phyloP scores from a whole-genome alignment of 2,797 vertebrate genomes.

The Lycodopsis pacificus region DNA sequence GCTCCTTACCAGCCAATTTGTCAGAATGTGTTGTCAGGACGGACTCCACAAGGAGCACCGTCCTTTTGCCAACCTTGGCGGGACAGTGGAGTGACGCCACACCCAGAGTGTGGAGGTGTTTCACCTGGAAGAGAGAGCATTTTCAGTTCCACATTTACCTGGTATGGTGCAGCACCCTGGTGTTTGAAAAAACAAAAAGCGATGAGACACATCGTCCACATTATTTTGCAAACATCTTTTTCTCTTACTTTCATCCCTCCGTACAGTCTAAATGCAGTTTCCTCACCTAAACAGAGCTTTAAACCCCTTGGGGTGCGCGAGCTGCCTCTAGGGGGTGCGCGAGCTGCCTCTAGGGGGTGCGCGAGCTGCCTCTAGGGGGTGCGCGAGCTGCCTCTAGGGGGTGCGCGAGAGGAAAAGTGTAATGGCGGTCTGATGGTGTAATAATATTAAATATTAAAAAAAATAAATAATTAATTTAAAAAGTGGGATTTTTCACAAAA shows the following conservation, averaged over 20 bases:
- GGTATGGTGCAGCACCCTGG: neutral
- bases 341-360: too few species aligned
- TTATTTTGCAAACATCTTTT: neutral
- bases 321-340: too few species aligned
- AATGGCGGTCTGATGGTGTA: too few species aligned
- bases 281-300: neutral
- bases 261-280: neutral
- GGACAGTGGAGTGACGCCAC: conserved; percentile 92
- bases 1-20: conserved; percentile 77
- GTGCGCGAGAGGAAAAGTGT: too few species aligned
- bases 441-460: too few species aligned
- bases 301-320: too few species aligned
- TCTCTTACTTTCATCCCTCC: neutral
- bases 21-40: conserved; percentile 85
- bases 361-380: too few species aligned
- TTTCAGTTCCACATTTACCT: neutral
- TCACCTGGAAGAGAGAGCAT: conserved; percentile 83
- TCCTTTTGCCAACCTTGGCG: conserved; percentile 84
- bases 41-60: conserved; percentile 92
- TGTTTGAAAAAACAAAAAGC: neutral
- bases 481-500: too few species aligned
- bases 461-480: too few species aligned
- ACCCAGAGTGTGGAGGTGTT: conserved; percentile 92
- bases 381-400: too few species aligned
- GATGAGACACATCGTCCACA: neutral